Conservation (phyloP, 2,888 invertebrate species). For the Hirtodrosophila confusa region DNA sequence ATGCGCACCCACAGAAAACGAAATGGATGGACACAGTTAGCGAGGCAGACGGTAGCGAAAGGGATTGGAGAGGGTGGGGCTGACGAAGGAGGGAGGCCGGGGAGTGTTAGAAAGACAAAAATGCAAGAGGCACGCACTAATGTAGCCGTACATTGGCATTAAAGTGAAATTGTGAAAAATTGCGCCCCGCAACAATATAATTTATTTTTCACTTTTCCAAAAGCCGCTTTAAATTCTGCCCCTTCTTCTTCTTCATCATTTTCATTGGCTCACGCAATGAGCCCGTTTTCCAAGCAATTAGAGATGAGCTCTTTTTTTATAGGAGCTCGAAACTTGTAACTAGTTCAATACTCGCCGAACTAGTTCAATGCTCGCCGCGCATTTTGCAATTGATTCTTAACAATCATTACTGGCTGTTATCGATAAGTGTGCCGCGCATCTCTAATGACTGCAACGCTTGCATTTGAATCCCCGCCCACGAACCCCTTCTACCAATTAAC, state of each 20-base stretch:
- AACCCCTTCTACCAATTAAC: not conserved
- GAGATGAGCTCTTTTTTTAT: slow-evolving; percentile 22
- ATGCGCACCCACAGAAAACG: slow-evolving; percentile 45
- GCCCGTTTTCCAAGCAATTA: slow-evolving; percentile 32
- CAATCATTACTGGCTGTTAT: no score
- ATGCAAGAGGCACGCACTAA: slow-evolving; percentile 52
- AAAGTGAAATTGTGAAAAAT: slow-evolving; percentile 67
- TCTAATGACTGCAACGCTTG: slow-evolving; percentile 8
- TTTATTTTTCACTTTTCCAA: slow-evolving; percentile 63
- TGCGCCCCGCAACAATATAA: slow-evolving; percentile 46
- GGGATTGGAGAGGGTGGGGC: no score
- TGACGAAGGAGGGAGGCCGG: not conserved
- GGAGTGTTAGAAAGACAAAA: slow-evolving; percentile 3
- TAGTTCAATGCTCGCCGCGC: no score
- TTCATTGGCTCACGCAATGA: slow-evolving; percentile 30
- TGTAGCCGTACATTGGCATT: slow-evolving; percentile 55
- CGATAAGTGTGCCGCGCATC: slow-evolving; percentile 16
- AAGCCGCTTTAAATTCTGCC: slow-evolving; percentile 40
- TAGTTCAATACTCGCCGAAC: no score
- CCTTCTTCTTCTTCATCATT: slow-evolving; percentile 1
- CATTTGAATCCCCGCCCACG: not conserved
- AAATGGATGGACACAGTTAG: slow-evolving; percentile 30
- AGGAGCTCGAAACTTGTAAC: no score
- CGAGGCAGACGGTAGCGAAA: not conserved
- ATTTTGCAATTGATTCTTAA: no score